A percentile compares a stretch with the other conserved stretches of the same genome.
phyloP scores from a whole-genome alignment of 92 coral and sea anemone genomes.

The Zoanthus gigantus region DNA sequence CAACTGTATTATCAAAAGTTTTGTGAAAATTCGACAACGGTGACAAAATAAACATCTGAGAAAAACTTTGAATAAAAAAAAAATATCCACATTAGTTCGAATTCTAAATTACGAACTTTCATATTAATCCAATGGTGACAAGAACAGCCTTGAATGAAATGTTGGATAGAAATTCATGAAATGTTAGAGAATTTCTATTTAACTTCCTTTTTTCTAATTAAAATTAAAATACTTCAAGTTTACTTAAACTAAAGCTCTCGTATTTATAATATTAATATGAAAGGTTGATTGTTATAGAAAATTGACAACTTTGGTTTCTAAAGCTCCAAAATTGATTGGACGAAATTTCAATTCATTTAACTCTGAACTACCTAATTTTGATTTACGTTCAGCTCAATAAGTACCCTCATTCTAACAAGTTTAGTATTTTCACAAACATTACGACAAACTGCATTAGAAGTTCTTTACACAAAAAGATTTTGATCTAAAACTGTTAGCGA shows the following conservation, averaged over 20 bases:
- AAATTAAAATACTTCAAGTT: slow-evolving; percentile 14
- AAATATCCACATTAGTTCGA: neutral
- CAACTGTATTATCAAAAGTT: neutral
- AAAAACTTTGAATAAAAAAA: neutral
- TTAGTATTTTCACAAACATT: neutral
- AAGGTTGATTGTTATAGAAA: neutral
- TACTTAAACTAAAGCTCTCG: slow-evolving; percentile 27
- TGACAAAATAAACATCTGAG: neutral
- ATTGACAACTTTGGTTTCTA: neutral
- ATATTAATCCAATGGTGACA: neutral
- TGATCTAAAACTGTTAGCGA: neutral
- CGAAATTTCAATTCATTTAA: neutral
- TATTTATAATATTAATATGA: neutral
- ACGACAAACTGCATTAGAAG: neutral
- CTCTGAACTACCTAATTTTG: neutral
- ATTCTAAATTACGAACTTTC: neutral
- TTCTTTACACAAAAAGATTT: neutral
- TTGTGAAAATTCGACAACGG: neutral
- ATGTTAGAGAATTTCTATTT: neutral
- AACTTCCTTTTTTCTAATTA: slow-evolving; percentile 28
- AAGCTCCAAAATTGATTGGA: neutral
- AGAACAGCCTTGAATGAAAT: neutral
- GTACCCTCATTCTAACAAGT: neutral
- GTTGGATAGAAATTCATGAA: too few species aligned
- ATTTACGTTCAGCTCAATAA: neutral